Percentiles rank a stretch among this genome's conserved stretches.
phyloP scores from a whole-genome alignment of 1,140 invertebrate genomes.

The Calephelis nemesis region DNA sequence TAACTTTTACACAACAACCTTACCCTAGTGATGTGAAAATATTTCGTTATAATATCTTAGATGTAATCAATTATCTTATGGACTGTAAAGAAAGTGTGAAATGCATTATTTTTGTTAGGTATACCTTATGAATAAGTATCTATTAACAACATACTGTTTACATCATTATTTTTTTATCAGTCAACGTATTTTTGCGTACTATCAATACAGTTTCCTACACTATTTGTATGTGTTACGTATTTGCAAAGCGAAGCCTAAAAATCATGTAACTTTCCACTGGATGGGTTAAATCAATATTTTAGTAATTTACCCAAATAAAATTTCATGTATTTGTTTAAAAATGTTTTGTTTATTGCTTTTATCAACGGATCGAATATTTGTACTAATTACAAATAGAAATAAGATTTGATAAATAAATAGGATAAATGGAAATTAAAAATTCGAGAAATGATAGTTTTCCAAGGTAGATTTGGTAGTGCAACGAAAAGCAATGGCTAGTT shows the following conservation, averaged over 20 bases:
- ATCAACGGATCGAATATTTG: neutral
- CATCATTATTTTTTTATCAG: constrained; percentile 70
- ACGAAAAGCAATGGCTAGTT: constrained; percentile 60
- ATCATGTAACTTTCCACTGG: neutral
- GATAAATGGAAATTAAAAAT: constrained; percentile 7
- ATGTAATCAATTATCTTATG: constrained; percentile 64
- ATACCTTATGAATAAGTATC: constrained; percentile 65
- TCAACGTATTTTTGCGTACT: constrained; percentile 69
- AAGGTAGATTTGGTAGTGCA: constrained; percentile 43
- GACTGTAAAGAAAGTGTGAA: constrained; percentile 76
- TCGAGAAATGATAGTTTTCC: constrained; percentile 1
- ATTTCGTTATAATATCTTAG: constrained; percentile 72
- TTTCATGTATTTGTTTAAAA: too few species aligned
- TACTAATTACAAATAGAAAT: neutral
- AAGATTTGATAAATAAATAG: neutral
- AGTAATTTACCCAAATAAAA: neutral
- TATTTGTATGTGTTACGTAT: constrained; percentile 31
- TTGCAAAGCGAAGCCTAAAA: constrained; percentile 22
- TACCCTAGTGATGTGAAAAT: constrained; percentile 76
- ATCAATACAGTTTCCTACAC: constrained; percentile 10
- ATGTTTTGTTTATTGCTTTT: neutral
- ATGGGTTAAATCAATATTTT: neutral
- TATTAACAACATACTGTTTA: constrained; percentile 70
- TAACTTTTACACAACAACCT: constrained; percentile 76
- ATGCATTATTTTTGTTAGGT: constrained; percentile 72